phyloP scores from a whole-genome alignment of 30 jellyfish, hydroid and myxozoan species.

The Sanderia malayensis region DNA sequence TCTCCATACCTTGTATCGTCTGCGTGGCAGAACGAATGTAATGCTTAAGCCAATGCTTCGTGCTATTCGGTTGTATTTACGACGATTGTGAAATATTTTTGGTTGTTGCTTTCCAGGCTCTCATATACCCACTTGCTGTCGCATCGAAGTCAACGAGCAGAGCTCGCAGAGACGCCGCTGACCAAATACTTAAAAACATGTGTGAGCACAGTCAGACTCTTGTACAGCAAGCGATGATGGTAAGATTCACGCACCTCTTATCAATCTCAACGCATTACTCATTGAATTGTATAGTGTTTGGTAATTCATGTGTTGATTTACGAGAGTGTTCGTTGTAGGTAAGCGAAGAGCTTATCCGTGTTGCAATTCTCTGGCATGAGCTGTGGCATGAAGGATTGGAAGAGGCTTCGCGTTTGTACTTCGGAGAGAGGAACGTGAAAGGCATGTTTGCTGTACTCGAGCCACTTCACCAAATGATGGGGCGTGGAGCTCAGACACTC shows the following conservation, averaged over 20 bases:
- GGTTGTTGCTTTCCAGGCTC: slow-evolving; percentile 59
- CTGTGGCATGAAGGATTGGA: slow-evolving; percentile 94
- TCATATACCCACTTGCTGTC: slow-evolving; percentile 94
- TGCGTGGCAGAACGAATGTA: too few species aligned
- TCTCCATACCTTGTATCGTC: too few species aligned
- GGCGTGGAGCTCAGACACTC: slow-evolving; percentile 88
- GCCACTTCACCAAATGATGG: slow-evolving; percentile 95
- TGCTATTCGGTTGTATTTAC: too few species aligned
- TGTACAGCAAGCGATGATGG: slow-evolving; percentile 98
- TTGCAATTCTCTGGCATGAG: slow-evolving; percentile 97
- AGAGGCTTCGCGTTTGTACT: slow-evolving; percentile 90
- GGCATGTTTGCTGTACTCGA: slow-evolving; percentile 92
- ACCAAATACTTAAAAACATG: slow-evolving; percentile 78
- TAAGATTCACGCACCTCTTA: slow-evolving; percentile 32
- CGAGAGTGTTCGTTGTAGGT: too few species aligned
- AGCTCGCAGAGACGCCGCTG: slow-evolving; percentile 90
- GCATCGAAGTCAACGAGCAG: slow-evolving; percentile 90
- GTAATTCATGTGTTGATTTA: too few species aligned
- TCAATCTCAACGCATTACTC: neutral
- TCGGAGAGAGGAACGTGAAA: slow-evolving; percentile 85
- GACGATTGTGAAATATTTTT: too few species aligned
- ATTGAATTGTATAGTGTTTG: neutral
- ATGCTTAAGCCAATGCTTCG: too few species aligned
- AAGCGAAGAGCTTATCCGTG: slow-evolving; percentile 96
- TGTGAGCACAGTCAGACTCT: slow-evolving; percentile 92